Conservation (phyloP, 2,888 invertebrate genomes). For the Oxyteleia sp. region DNA sequence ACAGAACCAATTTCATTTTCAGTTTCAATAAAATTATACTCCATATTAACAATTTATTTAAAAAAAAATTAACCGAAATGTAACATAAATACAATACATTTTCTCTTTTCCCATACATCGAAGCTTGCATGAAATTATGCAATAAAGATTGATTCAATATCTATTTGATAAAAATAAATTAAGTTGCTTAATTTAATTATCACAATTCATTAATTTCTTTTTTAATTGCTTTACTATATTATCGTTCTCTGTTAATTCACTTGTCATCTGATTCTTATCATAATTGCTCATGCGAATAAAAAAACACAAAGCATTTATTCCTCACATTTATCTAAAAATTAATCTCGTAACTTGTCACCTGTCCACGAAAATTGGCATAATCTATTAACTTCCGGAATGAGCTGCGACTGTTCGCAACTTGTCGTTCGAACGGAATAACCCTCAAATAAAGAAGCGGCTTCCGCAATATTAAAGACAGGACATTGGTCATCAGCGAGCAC, state of each 20-base stretch:
- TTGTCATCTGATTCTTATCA: neutral
- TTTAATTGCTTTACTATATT: neutral
- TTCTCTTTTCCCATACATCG: too few relatives aligned
- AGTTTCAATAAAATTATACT: too few relatives aligned
- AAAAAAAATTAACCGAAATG: too few relatives aligned
- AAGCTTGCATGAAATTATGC: too few relatives aligned
- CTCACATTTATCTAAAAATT: conserved; percentile 3
- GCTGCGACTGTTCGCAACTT: conserved; percentile 31
- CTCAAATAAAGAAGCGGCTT: conserved; percentile 59
- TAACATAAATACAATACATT: too few relatives aligned
- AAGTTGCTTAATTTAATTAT: too few relatives aligned
- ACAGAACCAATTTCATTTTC: too few relatives aligned
- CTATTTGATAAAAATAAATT: too few relatives aligned
- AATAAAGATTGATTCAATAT: too few relatives aligned
- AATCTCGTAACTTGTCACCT: conserved; percentile 50
- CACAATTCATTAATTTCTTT: neutral
- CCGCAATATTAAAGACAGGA: conserved; percentile 69
- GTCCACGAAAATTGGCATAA: conserved; percentile 40
- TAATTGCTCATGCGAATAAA: neutral
- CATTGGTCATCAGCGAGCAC: conserved; percentile 65
- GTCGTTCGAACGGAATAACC: conserved; percentile 20
- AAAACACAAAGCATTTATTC: neutral
- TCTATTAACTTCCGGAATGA: conserved; percentile 44
- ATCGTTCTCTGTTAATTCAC: neutral
- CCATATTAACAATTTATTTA: too few relatives aligned